Evolutionary conservation across 2,797 vertebrate genomes (phyloP), one percentile per base, ranked within the genome.

Genomic region (Esox masquinongy): DNA sequence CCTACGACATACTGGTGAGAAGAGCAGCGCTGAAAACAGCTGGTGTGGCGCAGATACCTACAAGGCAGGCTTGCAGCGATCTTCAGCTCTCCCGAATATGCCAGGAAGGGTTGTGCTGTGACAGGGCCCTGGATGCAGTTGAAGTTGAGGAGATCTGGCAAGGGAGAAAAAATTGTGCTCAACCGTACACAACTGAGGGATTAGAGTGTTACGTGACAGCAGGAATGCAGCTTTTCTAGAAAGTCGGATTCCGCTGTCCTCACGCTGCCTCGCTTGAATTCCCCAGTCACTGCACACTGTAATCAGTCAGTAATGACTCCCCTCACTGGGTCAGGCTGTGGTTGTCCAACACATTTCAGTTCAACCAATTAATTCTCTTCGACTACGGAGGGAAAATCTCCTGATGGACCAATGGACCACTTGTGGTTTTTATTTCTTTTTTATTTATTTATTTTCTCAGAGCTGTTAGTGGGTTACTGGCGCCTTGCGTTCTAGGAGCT

Each of bases 281-380:
- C 82, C 80, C 84, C 69, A 59, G n/a, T 22, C n/a, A 85, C 79
- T 77, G 85, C 43, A 47, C 43, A 47, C 43, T 47, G 43, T 14
- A 47, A 47, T 47, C 84, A 87, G 88, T 88, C 85, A 90, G 79
- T 86, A 91, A 93, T 92, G 92, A 90, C 70, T 61, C 72, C 3
- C 74, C 87, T 91, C 92, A 92, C 91, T 89, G 84, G 84, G 87
- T 89, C 87, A 90, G 80, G 83, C 78, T 93, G 92, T 87, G 92
- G 92, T 88, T 81, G 89, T 88, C 90, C 91, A 83, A 88, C 43
- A 14, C 43, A 47, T 47, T 12, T 47, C 83, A 88, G 82, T 82
- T 85, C 85, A 85, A 84, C 74, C 88, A 90, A 88, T 91, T 90
- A 88, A 88, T 84, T 77, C 78, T 79, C 86, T 71, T 83, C 15